Base-by-base conservation (phyloP, 2,888 invertebrate genomes). In the Aromia moschata region DNA sequence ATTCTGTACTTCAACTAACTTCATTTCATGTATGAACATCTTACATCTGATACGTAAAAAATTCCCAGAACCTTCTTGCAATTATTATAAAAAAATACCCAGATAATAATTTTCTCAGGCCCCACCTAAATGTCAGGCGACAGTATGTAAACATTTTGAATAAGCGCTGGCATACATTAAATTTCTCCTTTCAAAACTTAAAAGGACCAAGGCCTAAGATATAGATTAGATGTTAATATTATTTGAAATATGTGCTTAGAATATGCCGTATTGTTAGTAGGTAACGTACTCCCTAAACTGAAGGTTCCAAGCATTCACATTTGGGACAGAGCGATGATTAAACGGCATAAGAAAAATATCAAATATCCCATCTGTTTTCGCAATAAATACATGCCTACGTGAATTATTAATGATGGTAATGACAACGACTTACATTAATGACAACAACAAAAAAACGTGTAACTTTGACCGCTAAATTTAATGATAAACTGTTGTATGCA, bases 111-210 rank as follows among this genome's bases (percentile, higher is more conserved):
- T 7, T 25, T 25, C 7, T 25, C 25, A 25, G 25, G 25, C 25
- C 7, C 25, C 25, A 25, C 25, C 25, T 25, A 5, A 16, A 40
- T 17, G 15, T 40, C 15, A n/a, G 4, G n/a, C 11, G 18, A 17
- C 2, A 16, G 17, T 16, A 18, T 17, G 10, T 17, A 40, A 10
- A 40, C n/a, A n/a, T n/a, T n/a, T n/a, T n/a, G n/a, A n/a, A n/a
- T n/a, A n/a, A n/a, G n/a, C 7, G 7, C 25, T 7, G 7, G 25
- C 18, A 41, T 41, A 46, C 16, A 33, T 47, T 33, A 36, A 33
- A 20, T 47, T 47, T 36, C 36, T 36, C 18, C 47, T 47, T 47
- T 47, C 47, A n/a, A n/a, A 33, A 36, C 33, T 15, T 40, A 49
- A 49, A 25, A 25, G 38, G 38, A 30, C 38, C 49, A 49, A 38